Percentiles rank a stretch among this genome's conserved stretches.
Conservation (phyloP, 1,140 invertebrate species). For the Magallana gigas region DNA sequence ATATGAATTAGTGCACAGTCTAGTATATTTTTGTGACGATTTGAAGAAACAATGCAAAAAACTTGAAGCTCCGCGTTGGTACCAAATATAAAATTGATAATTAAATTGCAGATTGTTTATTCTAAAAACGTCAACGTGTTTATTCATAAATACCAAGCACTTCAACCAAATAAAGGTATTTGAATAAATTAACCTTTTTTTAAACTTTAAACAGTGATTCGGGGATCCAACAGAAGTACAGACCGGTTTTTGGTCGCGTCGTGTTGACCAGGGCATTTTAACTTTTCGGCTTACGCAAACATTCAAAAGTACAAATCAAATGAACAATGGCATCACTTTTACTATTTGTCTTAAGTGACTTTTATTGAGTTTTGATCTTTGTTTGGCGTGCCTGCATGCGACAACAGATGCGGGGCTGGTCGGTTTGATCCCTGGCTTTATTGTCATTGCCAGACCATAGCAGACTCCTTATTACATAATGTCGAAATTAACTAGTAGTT, state of each 20-base stretch:
- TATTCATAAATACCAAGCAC: no score
- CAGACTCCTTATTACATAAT: no score
- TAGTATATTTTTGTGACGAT: not conserved
- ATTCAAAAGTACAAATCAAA: not conserved
- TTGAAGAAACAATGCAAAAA: not conserved
- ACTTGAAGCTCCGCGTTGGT: not conserved
- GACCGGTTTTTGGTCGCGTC: no score
- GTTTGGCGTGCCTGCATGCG: not conserved
- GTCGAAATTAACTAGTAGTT: no score
- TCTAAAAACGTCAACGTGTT: no score
- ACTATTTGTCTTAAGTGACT: not conserved
- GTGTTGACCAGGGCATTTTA: no score
- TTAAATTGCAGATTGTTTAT: not conserved
- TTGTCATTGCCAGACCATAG: not conserved
- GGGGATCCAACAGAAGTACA: no score
- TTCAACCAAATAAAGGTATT: no score
- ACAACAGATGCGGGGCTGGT: not conserved
- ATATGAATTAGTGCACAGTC: not conserved
- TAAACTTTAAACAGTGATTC: no score
- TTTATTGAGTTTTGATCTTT: slow-evolving; percentile 17
- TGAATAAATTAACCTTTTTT: no score
- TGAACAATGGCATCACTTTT: not conserved
- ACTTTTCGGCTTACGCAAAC: not conserved
- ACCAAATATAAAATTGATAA: not conserved
- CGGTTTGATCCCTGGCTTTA: not conserved